Evolutionary conservation across 1,140 invertebrate genomes (phyloP), one percentile per base, ranked within the genome.

Genomic region (Camponotus vicinus): DNA sequence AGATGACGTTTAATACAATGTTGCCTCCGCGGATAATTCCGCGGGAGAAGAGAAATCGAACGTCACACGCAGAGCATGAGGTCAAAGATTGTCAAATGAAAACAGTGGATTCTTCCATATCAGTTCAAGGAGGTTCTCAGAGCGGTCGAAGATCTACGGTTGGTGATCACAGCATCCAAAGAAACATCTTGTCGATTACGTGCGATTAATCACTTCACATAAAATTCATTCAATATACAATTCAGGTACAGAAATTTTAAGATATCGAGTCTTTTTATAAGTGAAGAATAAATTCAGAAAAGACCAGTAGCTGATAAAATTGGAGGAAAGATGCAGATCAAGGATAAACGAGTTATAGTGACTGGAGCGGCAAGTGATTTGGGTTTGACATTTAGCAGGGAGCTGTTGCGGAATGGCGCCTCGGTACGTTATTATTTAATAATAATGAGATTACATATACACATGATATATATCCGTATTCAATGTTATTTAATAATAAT

Each of bases 321-420:
- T 8, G 11, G 42, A 77, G 13, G 4, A 59, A 84, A 66, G 0
- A 94, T 94, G 93, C 93, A 93, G 76, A 95, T 93, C 86, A 94
- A 87, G 90, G 94, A 89, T 66, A 96, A 96, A 89, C 93, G 93
- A 80, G 95, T 93, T 6, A 93, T 96, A 27, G 92, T 96, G 6
- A 95, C 95, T 11, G 96, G 96, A 6, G 94, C 93, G 52, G 95
- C 95, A 21, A 93, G 92, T 71, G 93, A 92, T n/a, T 92, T 96
- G 9, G 95, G 95, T 2, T 75, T 96, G n/a, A 93, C 93, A 59
- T 95, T 95, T 63, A 92, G 93, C 84, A 94, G 92, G 61, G 95
- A 96, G 86, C 84, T 96, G 18, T 85, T 96, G 13, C 86, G 93
- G 21, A 94, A 95, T 70, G 95, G 95, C 3, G 95, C 91, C 49